Percentiles rank a stretch among this genome's conserved stretches.
Evolutionary conservation across 2,888 invertebrate species (phyloP).

Genomic region (Cosmorhoe ocellata): DNA sequence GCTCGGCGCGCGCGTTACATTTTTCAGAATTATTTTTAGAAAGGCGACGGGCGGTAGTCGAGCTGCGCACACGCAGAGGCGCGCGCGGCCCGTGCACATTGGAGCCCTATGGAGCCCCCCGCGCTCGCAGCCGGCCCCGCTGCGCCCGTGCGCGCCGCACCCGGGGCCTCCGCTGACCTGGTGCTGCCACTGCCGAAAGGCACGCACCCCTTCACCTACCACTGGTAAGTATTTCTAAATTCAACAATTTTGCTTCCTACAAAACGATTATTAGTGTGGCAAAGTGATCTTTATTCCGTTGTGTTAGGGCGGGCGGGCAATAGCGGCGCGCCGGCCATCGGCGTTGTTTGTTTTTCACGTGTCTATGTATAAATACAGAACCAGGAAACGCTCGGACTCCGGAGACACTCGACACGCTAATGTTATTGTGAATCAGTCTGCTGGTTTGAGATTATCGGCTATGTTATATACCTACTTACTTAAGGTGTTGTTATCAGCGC

Average conservation of each 20-base stretch:
- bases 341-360: constrained; percentile 77
- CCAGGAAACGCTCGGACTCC: constrained; percentile 61
- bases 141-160: constrained; percentile 58
- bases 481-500: too few species aligned
- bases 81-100: constrained; percentile 74
- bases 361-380: constrained; percentile 76
- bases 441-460: constrained; percentile 26
- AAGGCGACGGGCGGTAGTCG: constrained; percentile 70
- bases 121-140: constrained; percentile 55
- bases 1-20: constrained; percentile 66
- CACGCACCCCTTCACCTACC: constrained; percentile 66
- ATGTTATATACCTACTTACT: too few species aligned
- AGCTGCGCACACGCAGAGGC: constrained; percentile 67
- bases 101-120: constrained; percentile 76
- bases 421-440: constrained; percentile 42
- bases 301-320: constrained; percentile 33
- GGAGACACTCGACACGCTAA: constrained; percentile 58
- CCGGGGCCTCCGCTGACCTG: constrained; percentile 59
- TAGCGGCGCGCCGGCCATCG: constrained; percentile 37
- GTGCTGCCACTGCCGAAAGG: constrained; percentile 59
- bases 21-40: constrained; percentile 80
- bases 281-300: constrained; percentile 36
- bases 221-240: constrained; percentile 53
- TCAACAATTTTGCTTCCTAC: constrained; percentile 2
- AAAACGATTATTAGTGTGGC: constrained; percentile 3